Conservation (phyloP, 2,797 vertebrate species). For the Pangasius macronema region DNA sequence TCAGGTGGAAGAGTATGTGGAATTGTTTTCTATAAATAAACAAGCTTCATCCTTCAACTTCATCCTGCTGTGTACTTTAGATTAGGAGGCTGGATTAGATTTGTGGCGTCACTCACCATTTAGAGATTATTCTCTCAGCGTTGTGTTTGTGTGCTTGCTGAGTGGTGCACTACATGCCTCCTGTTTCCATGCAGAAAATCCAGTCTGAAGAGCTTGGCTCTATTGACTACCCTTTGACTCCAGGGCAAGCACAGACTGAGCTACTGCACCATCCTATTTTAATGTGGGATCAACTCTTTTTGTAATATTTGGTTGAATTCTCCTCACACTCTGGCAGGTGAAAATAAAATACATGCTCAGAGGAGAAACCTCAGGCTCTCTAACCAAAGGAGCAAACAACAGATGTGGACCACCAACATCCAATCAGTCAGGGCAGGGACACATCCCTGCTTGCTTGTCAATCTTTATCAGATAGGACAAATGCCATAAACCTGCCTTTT, state of each 20-base stretch:
- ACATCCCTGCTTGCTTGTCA: conserved; percentile 2
- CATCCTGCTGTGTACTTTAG: conserved; percentile 70
- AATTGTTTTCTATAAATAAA: conserved; percentile 78
- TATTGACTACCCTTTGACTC: neutral
- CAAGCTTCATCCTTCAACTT: conserved; percentile 70
- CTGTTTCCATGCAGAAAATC: conserved; percentile 21
- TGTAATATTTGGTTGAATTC: neutral
- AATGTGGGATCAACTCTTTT: neutral
- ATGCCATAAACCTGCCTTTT: neutral
- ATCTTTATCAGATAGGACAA: neutral
- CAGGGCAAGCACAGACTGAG: neutral
- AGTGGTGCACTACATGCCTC: conserved; percentile 48
- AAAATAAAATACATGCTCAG: neutral
- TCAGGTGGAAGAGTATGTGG: conserved; percentile 57
- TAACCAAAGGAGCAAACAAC: neutral
- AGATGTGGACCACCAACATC: neutral
- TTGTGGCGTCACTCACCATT: conserved; percentile 73
- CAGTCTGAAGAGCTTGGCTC: neutral
- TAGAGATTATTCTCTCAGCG: conserved; percentile 59
- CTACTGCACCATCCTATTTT: neutral
- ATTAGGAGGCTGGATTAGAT: conserved; percentile 79
- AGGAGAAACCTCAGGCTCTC: neutral
- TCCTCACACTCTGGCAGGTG: neutral
- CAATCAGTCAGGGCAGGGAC: neutral
- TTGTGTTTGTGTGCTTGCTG: conserved; percentile 52